These are phyloP conservation scores for Papilio gigon DNA, from an alignment of 2,888 invertebrate genomes.

Conservation along the genomic window DNA sequence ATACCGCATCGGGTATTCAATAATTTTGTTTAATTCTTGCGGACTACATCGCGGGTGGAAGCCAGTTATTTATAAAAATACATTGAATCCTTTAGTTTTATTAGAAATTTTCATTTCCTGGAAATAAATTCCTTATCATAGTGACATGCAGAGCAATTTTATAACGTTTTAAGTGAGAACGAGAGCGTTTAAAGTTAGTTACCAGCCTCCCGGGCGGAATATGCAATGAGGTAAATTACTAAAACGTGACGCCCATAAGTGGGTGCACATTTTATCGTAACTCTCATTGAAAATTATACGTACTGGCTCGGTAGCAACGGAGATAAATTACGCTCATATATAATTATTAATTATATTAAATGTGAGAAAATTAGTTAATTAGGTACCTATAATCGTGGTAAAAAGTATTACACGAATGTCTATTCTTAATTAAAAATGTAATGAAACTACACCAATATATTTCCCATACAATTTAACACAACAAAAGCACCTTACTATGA, in stretches of 20 bases:
- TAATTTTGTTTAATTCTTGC: too few species aligned
- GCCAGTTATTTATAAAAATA: too few species aligned
- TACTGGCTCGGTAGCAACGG: not conserved
- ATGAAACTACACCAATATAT: not conserved
- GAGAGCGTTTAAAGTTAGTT: constrained; percentile 25
- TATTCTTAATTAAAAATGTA: not conserved
- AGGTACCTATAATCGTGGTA: too few species aligned
- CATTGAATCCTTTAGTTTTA: not conserved
- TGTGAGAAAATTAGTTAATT: too few species aligned
- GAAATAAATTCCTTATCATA: constrained; percentile 10
- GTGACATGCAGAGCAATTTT: constrained; percentile 12
- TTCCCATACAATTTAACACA: not conserved
- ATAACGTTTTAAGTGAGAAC: constrained; percentile 14
- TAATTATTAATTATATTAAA: not conserved
- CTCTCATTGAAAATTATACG: constrained; percentile 17
- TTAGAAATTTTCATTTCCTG: not conserved
- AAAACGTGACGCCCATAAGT: constrained; percentile 13
- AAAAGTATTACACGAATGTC: not conserved
- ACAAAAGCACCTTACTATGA: not conserved
- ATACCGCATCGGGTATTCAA: too few species aligned
- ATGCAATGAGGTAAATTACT: constrained; percentile 24
- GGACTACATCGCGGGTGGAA: too few species aligned
- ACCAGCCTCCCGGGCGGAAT: constrained; percentile 18
- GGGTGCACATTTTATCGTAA: constrained; percentile 18
- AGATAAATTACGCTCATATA: not conserved